phyloP scores from a whole-genome alignment of 2,888 invertebrate genomes.

The Conistra vaccinii region DNA sequence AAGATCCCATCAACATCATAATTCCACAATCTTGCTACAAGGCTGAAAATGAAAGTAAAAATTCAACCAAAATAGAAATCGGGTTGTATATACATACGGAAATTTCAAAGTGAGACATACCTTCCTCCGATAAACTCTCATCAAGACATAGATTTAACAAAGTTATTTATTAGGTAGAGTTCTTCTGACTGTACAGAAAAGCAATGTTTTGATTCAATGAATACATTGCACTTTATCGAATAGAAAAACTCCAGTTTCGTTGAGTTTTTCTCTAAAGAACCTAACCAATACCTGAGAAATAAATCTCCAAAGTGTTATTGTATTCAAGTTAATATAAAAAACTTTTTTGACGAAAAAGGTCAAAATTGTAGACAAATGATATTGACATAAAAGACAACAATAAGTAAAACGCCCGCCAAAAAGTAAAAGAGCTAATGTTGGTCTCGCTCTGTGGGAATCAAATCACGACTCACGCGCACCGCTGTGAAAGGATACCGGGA shows the following conservation, averaged over 20 bases:
- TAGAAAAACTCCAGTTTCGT: not conserved
- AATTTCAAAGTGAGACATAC: not conserved
- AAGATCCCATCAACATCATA: conserved; percentile 12
- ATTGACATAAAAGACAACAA: conserved; percentile 66
- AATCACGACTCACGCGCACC: conserved; percentile 88
- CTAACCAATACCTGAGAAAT: conserved; percentile 7
- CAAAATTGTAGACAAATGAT: conserved; percentile 44
- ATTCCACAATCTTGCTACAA: conserved; percentile 27
- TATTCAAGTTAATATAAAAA: not conserved
- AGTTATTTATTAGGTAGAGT: not conserved
- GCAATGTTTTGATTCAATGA: not conserved
- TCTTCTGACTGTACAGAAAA: not conserved
- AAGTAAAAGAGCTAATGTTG: conserved; percentile 66
- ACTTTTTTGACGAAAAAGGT: not conserved
- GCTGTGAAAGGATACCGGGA: conserved; percentile 84
- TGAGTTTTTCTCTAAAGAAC: not conserved
- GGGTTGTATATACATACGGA: no score
- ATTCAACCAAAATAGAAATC: not conserved
- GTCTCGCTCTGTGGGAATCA: conserved; percentile 87
- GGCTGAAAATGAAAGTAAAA: conserved; percentile 14
- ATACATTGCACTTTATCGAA: not conserved
- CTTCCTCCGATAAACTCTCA: not conserved
- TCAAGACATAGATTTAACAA: not conserved
- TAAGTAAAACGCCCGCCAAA: conserved; percentile 65
- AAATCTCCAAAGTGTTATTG: conserved; percentile 14